Evolutionary conservation across 2,113 vertebrate species (phyloP).

Genomic region (Bagarius yarrelli): DNA sequence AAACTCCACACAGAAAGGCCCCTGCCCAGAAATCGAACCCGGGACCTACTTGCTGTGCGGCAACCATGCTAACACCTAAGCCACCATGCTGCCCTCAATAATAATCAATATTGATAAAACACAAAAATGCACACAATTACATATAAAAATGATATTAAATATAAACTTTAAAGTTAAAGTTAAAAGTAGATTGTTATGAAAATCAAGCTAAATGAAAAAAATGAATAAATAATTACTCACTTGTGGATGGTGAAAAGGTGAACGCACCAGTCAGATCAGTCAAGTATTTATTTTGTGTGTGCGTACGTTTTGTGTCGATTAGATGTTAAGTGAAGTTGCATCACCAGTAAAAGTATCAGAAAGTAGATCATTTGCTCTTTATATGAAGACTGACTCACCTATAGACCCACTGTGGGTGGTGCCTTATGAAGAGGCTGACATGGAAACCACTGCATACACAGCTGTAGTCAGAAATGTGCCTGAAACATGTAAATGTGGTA

Average conservation of each 20-base stretch:
- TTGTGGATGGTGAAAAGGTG: not conserved
- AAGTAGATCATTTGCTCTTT: not conserved
- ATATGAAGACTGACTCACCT: not conserved
- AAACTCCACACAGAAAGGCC: no score
- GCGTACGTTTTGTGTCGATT: not conserved
- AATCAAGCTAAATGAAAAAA: not conserved
- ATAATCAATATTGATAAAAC: no score
- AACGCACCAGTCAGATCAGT: not conserved
- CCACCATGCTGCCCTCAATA: no score
- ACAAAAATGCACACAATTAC: no score
- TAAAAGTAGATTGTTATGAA: no score
- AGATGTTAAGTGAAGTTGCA: not conserved
- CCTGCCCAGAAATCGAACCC: no score
- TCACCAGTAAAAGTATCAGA: not conserved
- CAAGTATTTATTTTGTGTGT: not conserved
- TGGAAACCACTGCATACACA: not conserved
- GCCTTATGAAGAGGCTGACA: not conserved
- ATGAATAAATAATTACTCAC: not conserved
- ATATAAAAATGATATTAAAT: no score
- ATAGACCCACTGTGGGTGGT: not conserved
- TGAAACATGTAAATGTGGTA: not conserved
- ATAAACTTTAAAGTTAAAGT: no score
- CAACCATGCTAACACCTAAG: no score
- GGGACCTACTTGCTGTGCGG: no score
- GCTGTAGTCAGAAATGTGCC: not conserved